Percentiles rank a stretch among this genome's conserved stretches.
These are phyloP conservation scores for Acrocephalus scirpaceus DNA, from an alignment of 2,797 vertebrate genomes.

Conservation along the genomic window DNA sequence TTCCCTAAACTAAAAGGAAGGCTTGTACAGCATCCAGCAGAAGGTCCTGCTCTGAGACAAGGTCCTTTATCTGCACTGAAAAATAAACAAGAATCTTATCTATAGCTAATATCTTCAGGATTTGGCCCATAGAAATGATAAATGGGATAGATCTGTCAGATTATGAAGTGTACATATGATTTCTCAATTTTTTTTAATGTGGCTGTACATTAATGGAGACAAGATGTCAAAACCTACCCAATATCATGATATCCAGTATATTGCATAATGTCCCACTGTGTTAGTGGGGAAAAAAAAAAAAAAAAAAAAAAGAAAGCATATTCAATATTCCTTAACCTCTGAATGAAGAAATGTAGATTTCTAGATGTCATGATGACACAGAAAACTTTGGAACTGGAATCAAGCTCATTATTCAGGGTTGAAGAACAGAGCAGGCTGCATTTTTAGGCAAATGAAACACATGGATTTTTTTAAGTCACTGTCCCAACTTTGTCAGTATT, in stretches of 20 bases:
- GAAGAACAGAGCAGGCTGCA: neutral
- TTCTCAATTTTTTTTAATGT: conserved; percentile 33
- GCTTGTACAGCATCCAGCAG: neutral
- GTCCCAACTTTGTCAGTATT: neutral
- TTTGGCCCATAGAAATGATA: neutral
- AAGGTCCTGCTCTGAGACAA: neutral
- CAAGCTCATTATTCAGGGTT: neutral
- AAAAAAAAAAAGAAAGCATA: no score
- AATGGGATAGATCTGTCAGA: neutral
- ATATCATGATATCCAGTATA: neutral
- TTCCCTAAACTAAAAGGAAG: neutral
- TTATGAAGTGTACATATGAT: neutral
- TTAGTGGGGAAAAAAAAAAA: neutral
- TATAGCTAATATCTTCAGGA: neutral
- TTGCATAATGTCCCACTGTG: neutral
- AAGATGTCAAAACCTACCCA: neutral
- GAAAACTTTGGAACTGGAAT: neutral
- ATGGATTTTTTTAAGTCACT: neutral
- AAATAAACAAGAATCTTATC: neutral
- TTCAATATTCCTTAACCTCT: neutral
- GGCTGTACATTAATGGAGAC: neutral
- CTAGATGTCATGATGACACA: neutral
- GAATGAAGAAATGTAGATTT: neutral
- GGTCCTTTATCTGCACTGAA: conserved; percentile 11
- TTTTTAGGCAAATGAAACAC: neutral